A percentile compares a stretch with the other conserved stretches of the same genome.
Conservation (phyloP, 2,888 invertebrate genomes). For the Clunio marinus region DNA sequence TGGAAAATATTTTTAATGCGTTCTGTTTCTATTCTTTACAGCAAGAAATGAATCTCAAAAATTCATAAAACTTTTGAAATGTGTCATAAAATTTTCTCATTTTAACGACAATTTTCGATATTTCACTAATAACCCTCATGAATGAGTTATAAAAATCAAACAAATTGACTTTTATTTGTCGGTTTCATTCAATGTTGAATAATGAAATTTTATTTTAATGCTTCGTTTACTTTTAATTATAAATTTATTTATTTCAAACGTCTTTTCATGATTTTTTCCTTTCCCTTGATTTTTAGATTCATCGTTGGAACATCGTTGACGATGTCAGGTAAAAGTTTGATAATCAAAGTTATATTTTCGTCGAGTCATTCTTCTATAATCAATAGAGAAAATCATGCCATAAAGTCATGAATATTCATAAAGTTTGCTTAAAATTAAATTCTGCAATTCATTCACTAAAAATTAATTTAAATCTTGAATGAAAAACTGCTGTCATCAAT, state of each 20-base stretch:
- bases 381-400: too few relatives aligned
- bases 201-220: too few relatives aligned
- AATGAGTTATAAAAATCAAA: conserved; percentile 1
- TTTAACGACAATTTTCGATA: not conserved
- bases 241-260: too few relatives aligned
- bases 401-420: conserved; percentile 12
- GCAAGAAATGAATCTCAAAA: not conserved
- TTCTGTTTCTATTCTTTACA: not conserved
- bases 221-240: too few relatives aligned
- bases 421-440: not conserved
- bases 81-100: not conserved
- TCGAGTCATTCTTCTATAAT: not conserved
- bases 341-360: not conserved
- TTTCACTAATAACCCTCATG: conserved; percentile 21
- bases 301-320: too few relatives aligned
- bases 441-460: not conserved
- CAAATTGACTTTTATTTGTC: too few relatives aligned
- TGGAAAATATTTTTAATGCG: not conserved
- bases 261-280: too few relatives aligned
- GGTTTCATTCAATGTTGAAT: too few relatives aligned
- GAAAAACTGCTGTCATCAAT: not conserved
- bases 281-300: too few relatives aligned
- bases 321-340: not conserved
- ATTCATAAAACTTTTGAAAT: not conserved
- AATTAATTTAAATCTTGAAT: not conserved